Conservation (phyloP, 2,113 vertebrate genomes). For the Hirundichthys speculiger region DNA sequence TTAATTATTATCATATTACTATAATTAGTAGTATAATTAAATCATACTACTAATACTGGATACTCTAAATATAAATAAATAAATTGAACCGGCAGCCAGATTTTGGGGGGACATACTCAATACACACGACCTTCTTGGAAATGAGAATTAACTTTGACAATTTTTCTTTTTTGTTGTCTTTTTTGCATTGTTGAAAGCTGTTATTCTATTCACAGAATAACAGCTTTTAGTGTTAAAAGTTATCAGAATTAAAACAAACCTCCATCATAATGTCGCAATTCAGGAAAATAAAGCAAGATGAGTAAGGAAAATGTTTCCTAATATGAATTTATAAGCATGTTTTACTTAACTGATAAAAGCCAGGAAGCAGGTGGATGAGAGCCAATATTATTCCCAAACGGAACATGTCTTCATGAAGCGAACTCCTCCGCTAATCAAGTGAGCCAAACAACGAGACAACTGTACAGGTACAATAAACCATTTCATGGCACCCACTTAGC, state of each 20-base stretch:
- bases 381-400: conserved; percentile 13
- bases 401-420: conserved; percentile 36
- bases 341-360: conserved; percentile 18
- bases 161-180: too few relatives aligned
- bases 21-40: too few relatives aligned
- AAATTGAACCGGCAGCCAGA: too few relatives aligned
- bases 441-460: conserved; percentile 12
- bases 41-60: too few relatives aligned
- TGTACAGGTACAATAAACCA: conserved; percentile 21
- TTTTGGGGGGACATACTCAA: neutral
- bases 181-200: too few relatives aligned
- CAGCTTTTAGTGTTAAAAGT: conserved; percentile 12
- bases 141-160: conserved; percentile 8
- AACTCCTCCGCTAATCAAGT: conserved; percentile 29
- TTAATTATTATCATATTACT: too few relatives aligned
- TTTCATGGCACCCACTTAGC: conserved; percentile 28
- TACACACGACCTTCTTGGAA: conserved; percentile 9
- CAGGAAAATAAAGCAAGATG: conserved; percentile 23
- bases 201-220: too few relatives aligned
- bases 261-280: conserved; percentile 15
- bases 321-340: conserved; percentile 10
- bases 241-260: conserved; percentile 30
- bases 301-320: conserved; percentile 1
- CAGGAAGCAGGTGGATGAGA: conserved; percentile 5
- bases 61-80: too few relatives aligned